These are phyloP conservation scores for Drosophila auraria DNA, from an alignment of 1,140 invertebrate genomes.

Conservation along the genomic window DNA sequence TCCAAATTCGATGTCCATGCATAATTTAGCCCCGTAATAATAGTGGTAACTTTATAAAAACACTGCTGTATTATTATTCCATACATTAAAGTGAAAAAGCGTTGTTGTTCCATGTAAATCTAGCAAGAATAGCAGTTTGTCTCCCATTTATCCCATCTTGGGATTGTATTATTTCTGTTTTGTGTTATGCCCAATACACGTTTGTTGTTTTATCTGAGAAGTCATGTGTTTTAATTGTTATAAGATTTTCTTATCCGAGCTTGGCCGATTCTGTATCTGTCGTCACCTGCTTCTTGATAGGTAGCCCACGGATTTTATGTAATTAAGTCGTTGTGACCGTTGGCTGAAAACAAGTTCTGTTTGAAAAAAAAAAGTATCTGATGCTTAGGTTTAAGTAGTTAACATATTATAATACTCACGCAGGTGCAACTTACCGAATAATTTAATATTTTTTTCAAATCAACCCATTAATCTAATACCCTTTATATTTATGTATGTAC, in stretches of 20 bases:
- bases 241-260: not conserved
- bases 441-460: too few species aligned
- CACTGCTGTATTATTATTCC: conserved; percentile 80
- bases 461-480: too few species aligned
- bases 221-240: conserved; percentile 32
- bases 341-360: too few species aligned
- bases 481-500: too few species aligned
- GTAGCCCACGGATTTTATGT: too few species aligned
- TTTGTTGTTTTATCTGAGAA: conserved; percentile 57
- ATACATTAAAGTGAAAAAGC: conserved; percentile 74
- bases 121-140: conserved; percentile 17
- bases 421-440: too few species aligned
- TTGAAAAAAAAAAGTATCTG: too few species aligned
- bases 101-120: conserved; percentile 61
- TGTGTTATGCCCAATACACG: conserved; percentile 66
- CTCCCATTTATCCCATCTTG: not conserved
- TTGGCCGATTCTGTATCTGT: not conserved
- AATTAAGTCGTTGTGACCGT: too few species aligned
- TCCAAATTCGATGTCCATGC: conserved; percentile 75
- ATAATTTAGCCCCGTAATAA: conserved; percentile 79
- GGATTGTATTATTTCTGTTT: conserved; percentile 56
- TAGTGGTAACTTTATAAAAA: conserved; percentile 69
- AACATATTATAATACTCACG: too few species aligned
- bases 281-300: too few species aligned
- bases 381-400: too few species aligned